Evolutionary conservation across 2,888 invertebrate species (phyloP).

Genomic region (Tetranychus truncatus): DNA sequence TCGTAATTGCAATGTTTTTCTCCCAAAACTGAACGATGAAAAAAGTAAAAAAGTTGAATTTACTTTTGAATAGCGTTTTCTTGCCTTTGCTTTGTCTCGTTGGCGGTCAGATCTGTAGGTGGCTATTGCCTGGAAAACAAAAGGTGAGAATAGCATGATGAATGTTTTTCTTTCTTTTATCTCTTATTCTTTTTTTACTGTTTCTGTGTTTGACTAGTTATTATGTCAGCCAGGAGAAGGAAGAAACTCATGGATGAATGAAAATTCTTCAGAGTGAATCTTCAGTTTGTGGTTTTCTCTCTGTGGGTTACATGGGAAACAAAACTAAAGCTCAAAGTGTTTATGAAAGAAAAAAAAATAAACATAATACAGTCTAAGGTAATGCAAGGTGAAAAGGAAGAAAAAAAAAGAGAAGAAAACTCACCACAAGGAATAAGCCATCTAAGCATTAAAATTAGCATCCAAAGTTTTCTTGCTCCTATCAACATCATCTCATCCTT

Average conservation of each 20-base stretch:
- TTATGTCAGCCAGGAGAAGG: no score
- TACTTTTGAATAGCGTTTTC: no score
- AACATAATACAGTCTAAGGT: background rate
- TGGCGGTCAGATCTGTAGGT: no score
- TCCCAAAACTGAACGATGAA: no score
- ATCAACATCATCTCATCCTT: background rate
- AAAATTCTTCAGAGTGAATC: background rate
- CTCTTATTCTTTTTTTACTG: no score
- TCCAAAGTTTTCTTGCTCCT: background rate
- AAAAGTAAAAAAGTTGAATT: no score
- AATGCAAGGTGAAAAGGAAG: background rate
- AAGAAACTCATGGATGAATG: background rate
- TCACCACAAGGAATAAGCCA: background rate
- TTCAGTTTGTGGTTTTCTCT: background rate
- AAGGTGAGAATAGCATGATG: no score
- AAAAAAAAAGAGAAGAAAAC: background rate
- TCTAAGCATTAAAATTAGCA: background rate
- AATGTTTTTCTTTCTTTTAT: no score
- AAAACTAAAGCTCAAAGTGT: background rate
- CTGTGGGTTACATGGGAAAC: slow-evolving; percentile 1
- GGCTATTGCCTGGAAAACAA: no score
- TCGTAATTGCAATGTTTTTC: no score
- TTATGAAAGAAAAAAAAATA: background rate
- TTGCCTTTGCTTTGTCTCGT: no score
- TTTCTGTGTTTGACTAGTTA: no score